Percentiles rank a stretch among this genome's conserved stretches.
Evolutionary conservation across 2,888 invertebrate genomes (phyloP).

Genomic region (Gymnoscelis rufifasciata): DNA sequence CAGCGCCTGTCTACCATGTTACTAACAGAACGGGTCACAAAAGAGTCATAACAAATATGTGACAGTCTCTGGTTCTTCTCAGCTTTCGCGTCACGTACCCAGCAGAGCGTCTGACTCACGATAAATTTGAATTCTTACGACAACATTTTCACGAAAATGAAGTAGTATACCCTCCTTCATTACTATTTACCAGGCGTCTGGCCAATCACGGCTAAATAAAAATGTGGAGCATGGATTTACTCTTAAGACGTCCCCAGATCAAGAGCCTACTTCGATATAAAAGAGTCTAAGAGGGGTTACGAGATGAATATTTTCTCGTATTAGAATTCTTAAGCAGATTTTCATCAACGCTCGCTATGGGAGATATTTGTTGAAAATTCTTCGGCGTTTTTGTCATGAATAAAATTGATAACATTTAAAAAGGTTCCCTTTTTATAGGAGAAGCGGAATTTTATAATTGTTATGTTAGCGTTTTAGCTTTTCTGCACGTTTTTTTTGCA

Average conservation of each 20-base stretch:
- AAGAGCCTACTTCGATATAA: conserved; percentile 23
- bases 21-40: conserved; percentile 5
- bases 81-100: conserved; percentile 59
- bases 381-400: not conserved
- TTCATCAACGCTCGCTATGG: not conserved
- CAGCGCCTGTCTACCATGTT: not conserved
- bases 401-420: too few relatives aligned
- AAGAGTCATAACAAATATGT: conserved; percentile 16
- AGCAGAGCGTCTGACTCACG: conserved; percentile 51
- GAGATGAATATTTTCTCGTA: conserved; percentile 19
- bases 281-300: conserved; percentile 14
- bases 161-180: conserved; percentile 33
- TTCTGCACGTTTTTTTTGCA: too few relatives aligned
- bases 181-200: conserved; percentile 37
- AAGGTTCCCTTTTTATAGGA: too few relatives aligned
- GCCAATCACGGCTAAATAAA: conserved; percentile 44
- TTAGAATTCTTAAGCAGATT: conserved; percentile 6
- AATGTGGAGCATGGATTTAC: conserved; percentile 41
- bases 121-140: conserved; percentile 62
- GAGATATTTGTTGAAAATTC: not conserved
- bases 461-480: too few relatives aligned
- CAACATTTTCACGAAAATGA: conserved; percentile 44
- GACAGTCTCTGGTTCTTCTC: conserved; percentile 8
- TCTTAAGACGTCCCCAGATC: conserved; percentile 25
- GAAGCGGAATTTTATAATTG: too few relatives aligned